Conservation (phyloP, 2,113 vertebrate genomes). For the Ameiurus melas region DNA sequence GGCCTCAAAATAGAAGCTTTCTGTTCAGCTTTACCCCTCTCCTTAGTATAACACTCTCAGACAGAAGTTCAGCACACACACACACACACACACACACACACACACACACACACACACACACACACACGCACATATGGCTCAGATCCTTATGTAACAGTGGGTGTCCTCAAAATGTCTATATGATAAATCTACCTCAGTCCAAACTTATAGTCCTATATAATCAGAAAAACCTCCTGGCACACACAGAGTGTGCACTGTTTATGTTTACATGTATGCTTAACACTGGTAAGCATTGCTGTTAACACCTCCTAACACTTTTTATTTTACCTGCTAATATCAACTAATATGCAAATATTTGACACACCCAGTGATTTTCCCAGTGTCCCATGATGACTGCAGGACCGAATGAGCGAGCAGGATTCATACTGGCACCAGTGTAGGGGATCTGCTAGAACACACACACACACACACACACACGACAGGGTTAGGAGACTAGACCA, state of each 20-base stretch:
- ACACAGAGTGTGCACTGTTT: not conserved
- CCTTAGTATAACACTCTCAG: not conserved
- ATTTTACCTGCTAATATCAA: not conserved
- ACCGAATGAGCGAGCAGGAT: constrained; percentile 71
- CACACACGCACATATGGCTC: constrained; percentile 6
- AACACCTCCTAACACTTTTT: not conserved
- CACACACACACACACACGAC: not conserved
- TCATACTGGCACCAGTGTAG: constrained; percentile 74
- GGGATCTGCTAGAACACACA: constrained; percentile 61
- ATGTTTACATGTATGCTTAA: not conserved
- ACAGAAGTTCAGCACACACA: constrained; percentile 16
- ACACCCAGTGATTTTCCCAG: constrained; percentile 73
- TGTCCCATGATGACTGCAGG: constrained; percentile 64
- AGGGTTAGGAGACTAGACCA: not conserved
- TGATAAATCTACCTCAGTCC: constrained; percentile 3
- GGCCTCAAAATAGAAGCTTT: constrained; percentile 14
- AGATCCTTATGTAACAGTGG: constrained; percentile 32
- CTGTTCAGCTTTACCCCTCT: not conserved
- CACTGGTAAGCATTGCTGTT: not conserved
- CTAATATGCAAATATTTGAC: constrained; percentile 21
- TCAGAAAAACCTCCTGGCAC: not conserved
- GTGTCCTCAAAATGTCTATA: constrained; percentile 31
- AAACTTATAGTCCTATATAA: not conserved
- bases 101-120: not conserved
- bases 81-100: not conserved